These are phyloP conservation scores for Lepus oiostolus DNA, from an alignment of 2,797 vertebrate species.

Conservation along the genomic window DNA sequence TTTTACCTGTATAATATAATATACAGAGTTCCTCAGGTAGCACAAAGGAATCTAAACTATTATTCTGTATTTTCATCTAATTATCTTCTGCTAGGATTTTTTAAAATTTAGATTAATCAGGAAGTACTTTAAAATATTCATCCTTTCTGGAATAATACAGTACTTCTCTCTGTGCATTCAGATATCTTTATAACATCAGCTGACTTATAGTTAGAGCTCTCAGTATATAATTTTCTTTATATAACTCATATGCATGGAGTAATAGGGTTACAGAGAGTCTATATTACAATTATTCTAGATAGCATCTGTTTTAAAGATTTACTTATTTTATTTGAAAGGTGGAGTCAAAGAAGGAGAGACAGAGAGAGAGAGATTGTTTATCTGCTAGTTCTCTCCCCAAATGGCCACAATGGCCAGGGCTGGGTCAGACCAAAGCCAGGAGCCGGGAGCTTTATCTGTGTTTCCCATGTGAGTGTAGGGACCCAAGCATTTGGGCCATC, in stretches of 20 bases:
- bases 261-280: background rate
- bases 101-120: conserved; percentile 36
- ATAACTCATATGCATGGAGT: background rate
- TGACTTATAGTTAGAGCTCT: conserved; percentile 2
- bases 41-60: conserved; percentile 24
- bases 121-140: conserved; percentile 23
- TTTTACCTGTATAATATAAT: background rate
- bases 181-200: conserved; percentile 21
- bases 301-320: background rate
- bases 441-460: too few species aligned
- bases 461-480: too few species aligned
- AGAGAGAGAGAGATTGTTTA: too few species aligned
- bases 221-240: conserved; percentile 21
- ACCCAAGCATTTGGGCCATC: too few species aligned
- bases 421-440: too few species aligned
- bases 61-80: background rate
- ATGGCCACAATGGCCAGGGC: too few species aligned
- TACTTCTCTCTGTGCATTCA: background rate
- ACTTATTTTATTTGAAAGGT: too few species aligned
- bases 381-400: too few species aligned
- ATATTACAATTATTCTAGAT: background rate
- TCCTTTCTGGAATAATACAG: background rate
- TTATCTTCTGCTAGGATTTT: background rate
- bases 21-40: conserved; percentile 32
- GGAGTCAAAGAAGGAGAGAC: too few species aligned